A percentile compares a stretch with the other conserved stretches of the same genome.
phyloP scores from a whole-genome alignment of 2,113 vertebrate genomes.

The Vanacampus margaritifer region DNA sequence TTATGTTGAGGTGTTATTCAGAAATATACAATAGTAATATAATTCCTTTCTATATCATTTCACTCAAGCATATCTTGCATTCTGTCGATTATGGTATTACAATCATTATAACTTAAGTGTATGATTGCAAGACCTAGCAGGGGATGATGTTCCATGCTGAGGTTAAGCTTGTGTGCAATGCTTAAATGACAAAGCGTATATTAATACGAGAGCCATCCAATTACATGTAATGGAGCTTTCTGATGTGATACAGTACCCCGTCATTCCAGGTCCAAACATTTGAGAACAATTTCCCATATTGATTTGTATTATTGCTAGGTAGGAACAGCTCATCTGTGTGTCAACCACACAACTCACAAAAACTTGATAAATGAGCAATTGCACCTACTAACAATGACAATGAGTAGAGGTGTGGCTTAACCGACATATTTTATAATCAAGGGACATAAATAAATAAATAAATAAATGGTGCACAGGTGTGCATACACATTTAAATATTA shows the following conservation, averaged over 20 bases:
- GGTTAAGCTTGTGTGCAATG: slow-evolving; percentile 61
- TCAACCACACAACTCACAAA: background rate
- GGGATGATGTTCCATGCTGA: slow-evolving; percentile 58
- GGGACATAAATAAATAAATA: too few relatives aligned
- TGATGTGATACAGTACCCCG: slow-evolving; percentile 46
- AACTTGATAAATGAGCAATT: background rate
- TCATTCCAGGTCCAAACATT: slow-evolving; percentile 58
- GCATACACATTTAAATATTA: too few relatives aligned
- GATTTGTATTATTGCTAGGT: background rate
- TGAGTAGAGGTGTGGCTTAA: background rate
- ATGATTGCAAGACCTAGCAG: slow-evolving; percentile 60
- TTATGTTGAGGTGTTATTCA: background rate
- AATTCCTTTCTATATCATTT: background rate
- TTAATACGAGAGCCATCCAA: slow-evolving; percentile 66
- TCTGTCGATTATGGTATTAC: slow-evolving; percentile 12
- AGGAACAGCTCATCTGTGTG: background rate
- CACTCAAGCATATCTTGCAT: background rate
- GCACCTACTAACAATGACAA: background rate
- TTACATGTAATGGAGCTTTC: slow-evolving; percentile 65
- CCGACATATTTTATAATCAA: too few relatives aligned
- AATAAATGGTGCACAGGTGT: too few relatives aligned
- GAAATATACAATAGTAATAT: background rate
- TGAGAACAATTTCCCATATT: background rate
- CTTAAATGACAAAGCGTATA: slow-evolving; percentile 68
- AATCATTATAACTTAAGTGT: slow-evolving; percentile 53